phyloP scores from a whole-genome alignment of 1,140 invertebrate species.

The Macrotrachela quadricornifera region DNA sequence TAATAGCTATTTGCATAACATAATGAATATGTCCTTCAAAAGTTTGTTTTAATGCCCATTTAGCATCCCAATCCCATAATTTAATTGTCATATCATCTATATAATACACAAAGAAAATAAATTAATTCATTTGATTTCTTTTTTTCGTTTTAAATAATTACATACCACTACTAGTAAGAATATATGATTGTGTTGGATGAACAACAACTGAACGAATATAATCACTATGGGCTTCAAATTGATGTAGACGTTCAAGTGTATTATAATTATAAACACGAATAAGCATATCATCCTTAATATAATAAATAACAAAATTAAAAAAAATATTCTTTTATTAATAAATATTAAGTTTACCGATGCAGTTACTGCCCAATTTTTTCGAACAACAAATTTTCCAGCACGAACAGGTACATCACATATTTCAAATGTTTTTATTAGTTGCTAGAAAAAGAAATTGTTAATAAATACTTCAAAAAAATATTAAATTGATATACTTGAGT shows the following conservation, averaged over 20 bases:
- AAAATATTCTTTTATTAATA: not conserved
- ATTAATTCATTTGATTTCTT: not conserved
- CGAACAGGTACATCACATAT: constrained; percentile 85
- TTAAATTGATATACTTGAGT: constrained; percentile 39
- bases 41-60: constrained; percentile 85
- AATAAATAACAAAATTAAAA: not conserved
- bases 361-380: constrained; percentile 95
- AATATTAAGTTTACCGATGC: constrained; percentile 89
- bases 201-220: constrained; percentile 86
- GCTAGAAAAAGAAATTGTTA: constrained; percentile 31
- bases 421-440: constrained; percentile 76
- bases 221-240: constrained; percentile 93
- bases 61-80: constrained; percentile 98
- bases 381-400: constrained; percentile 74
- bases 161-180: constrained; percentile 61
- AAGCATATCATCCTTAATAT: constrained; percentile 37
- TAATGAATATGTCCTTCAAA: constrained; percentile 76
- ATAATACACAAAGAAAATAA: constrained; percentile 13
- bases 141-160: too few species aligned
- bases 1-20: constrained; percentile 98
- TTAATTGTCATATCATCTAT: constrained; percentile 96
- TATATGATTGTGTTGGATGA: constrained; percentile 87
- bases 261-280: constrained; percentile 96
- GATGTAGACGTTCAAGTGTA: constrained; percentile 76
- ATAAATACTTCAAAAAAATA: not conserved